Conservation (phyloP, 2,113 vertebrate genomes). For the Pseudolaguvia tuberculata region DNA sequence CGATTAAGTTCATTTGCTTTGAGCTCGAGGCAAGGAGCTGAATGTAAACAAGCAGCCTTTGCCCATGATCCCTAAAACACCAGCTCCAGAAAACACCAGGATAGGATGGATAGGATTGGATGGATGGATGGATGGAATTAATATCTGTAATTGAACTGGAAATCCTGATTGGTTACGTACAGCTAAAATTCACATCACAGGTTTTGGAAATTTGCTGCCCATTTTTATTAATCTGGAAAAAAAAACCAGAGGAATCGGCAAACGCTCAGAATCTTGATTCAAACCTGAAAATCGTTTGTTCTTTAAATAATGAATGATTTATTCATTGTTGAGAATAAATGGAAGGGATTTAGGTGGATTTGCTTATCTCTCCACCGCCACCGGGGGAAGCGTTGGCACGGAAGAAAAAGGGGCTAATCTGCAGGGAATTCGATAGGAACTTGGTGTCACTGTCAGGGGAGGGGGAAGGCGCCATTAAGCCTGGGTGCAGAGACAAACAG, state of each 20-base stretch:
- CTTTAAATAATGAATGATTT: constrained; percentile 76
- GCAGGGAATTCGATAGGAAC: constrained; percentile 70
- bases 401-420: constrained; percentile 74
- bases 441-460: constrained; percentile 66
- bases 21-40: constrained; percentile 39
- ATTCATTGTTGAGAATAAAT: constrained; percentile 77
- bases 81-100: constrained; percentile 36
- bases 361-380: constrained; percentile 79
- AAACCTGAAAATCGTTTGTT: constrained; percentile 59
- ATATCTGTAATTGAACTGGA: constrained; percentile 8
- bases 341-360: constrained; percentile 79
- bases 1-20: constrained; percentile 55
- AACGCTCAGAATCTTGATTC: constrained; percentile 58
- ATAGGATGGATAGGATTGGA: too few relatives aligned
- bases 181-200: background rate
- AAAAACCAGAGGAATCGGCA: constrained; percentile 6
- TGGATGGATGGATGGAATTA: too few relatives aligned
- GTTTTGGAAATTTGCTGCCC: background rate
- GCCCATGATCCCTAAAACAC: background rate
- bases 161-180: background rate
- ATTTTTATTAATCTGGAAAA: constrained; percentile 14
- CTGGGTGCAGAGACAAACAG: constrained; percentile 51
- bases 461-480: constrained; percentile 69
- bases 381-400: constrained; percentile 68
- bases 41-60: constrained; percentile 49